These are phyloP conservation scores for Lethrus apterus DNA, from an alignment of 1,140 invertebrate species.

Conservation along the genomic window DNA sequence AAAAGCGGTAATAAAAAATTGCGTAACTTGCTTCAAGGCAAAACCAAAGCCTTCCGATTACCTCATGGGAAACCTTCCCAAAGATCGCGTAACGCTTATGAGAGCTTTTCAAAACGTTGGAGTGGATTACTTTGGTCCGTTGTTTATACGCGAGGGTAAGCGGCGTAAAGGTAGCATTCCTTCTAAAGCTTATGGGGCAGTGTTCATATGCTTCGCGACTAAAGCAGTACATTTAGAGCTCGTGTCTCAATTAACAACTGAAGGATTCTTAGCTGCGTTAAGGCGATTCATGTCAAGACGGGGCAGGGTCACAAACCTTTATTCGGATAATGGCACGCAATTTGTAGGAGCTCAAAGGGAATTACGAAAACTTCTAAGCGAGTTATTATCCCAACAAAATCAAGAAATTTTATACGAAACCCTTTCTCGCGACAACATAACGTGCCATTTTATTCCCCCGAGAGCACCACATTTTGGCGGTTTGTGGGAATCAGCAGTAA, in stretches of 20 bases:
- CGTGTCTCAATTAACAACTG: constrained; percentile 26
- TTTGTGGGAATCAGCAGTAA: constrained; percentile 40
- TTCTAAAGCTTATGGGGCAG: constrained; percentile 12
- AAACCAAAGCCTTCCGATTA: neutral
- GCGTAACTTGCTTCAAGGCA: neutral
- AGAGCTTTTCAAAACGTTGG: constrained; percentile 12
- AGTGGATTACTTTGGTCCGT: constrained; percentile 15
- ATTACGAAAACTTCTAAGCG: constrained; percentile 24
- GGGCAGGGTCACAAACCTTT: constrained; percentile 24
- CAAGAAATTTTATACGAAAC: neutral
- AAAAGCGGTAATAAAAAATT: neutral
- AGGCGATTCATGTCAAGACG: constrained; percentile 33
- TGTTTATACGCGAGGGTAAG: constrained; percentile 3
- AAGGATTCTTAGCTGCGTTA: constrained; percentile 35
- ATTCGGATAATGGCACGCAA: constrained; percentile 37
- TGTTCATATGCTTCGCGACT: constrained; percentile 26
- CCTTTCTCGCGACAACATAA: constrained; percentile 19
- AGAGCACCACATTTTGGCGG: constrained; percentile 41
- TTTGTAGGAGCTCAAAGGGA: constrained; percentile 29
- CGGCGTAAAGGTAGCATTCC: neutral
- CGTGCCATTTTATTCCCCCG: constrained; percentile 42
- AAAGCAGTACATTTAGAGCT: constrained; percentile 38
- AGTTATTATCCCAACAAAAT: neutral
- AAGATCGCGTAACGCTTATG: neutral
- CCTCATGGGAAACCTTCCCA: neutral